A percentile compares a stretch with the other conserved stretches of the same genome.
Conservation (phyloP, 2,113 vertebrate genomes). For the Cathartes aura region DNA sequence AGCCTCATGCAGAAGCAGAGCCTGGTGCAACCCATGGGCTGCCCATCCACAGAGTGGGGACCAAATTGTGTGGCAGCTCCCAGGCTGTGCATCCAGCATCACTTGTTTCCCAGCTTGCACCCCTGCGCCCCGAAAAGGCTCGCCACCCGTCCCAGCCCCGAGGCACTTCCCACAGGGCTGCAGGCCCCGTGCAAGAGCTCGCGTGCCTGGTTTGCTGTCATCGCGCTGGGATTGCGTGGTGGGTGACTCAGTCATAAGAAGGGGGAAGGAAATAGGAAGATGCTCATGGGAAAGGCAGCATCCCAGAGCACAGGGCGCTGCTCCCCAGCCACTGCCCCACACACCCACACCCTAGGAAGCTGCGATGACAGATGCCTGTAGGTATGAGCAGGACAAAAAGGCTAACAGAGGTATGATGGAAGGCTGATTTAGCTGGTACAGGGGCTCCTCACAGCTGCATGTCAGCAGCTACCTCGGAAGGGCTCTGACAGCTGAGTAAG, state of each 20-base stretch:
- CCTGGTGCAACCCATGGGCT: neutral
- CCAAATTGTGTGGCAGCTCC: fast-evolving
- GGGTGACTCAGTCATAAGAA: neutral
- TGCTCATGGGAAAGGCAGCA: neutral
- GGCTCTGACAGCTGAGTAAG: neutral
- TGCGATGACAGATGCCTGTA: neutral
- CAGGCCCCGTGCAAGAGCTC: fast-evolving
- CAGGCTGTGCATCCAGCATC: fast-evolving
- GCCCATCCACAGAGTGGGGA: neutral
- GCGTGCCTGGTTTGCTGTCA: fast-evolving
- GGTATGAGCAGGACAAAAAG: neutral
- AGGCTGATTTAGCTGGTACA: neutral
- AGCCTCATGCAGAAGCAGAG: neutral
- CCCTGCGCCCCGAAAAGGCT: neutral
- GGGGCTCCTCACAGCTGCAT: neutral
- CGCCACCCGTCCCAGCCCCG: fast-evolving
- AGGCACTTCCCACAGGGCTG: neutral
- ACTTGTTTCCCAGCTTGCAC: neutral
- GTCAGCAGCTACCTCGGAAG: neutral
- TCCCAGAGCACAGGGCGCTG: neutral
- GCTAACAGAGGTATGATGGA: neutral
- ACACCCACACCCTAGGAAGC: neutral
- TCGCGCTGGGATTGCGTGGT: fast-evolving
- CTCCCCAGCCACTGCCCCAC: neutral
- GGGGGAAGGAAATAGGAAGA: neutral